Evolutionary conservation across 1,140 invertebrate genomes (phyloP).

Genomic region (Temnothorax curvispinosus): DNA sequence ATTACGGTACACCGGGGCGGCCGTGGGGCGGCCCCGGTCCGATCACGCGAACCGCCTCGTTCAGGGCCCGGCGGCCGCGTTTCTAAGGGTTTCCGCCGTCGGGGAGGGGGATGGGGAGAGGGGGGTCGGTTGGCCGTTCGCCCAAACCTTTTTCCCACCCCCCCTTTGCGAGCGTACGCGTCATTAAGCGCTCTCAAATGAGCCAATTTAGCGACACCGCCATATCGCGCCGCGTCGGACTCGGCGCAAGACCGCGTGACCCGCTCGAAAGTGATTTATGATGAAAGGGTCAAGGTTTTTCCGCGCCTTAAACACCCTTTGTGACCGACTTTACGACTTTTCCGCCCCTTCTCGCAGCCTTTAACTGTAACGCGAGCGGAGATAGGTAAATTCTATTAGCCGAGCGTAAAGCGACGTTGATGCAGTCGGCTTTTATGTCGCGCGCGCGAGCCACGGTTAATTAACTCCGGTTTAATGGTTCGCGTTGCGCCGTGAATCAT

Average conservation of each 20-base stretch:
- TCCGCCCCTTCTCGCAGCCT: not conserved
- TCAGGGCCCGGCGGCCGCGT: not conserved
- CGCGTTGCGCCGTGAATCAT: constrained; percentile 32
- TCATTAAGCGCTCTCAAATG: constrained; percentile 48
- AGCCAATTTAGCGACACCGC: constrained; percentile 42
- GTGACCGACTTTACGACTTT: constrained; percentile 50
- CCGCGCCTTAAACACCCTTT: constrained; percentile 45
- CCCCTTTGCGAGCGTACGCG: constrained; percentile 48
- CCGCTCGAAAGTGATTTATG: constrained; percentile 46
- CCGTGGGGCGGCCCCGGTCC: not conserved
- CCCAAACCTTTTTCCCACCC: not conserved
- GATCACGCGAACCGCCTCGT: constrained; percentile 25
- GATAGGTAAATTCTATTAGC: constrained; percentile 58
- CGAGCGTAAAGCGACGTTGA: constrained; percentile 43
- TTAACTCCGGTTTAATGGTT: constrained; percentile 55
- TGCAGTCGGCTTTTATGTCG: constrained; percentile 38
- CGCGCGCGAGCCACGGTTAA: constrained; percentile 37
- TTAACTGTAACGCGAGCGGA: constrained; percentile 21
- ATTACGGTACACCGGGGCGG: not conserved
- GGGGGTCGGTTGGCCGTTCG: constrained; percentile 3
- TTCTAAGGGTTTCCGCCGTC: constrained; percentile 35
- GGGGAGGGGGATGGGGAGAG: no score
- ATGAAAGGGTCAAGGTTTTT: constrained; percentile 42
- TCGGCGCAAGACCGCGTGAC: no score
- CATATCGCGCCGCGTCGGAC: not conserved